Evolutionary conservation across 2,113 vertebrate species (phyloP).

Genomic region (Poeciliopsis retropinna): DNA sequence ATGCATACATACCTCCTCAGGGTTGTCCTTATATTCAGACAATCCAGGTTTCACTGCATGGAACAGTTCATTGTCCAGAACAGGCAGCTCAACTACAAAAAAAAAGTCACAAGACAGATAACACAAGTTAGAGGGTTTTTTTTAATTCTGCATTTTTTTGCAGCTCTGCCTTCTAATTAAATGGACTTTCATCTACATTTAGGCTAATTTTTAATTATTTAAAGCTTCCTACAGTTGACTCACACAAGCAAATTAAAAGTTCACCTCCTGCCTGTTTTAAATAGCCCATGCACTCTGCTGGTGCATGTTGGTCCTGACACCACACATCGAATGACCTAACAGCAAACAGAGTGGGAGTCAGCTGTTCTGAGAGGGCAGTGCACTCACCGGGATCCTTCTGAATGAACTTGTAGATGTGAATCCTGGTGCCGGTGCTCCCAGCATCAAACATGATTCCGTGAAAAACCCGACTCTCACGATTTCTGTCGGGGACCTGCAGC

Average conservation of each 20-base stretch:
- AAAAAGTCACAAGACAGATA: conserved; percentile 22
- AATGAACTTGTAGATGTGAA: conserved; percentile 97
- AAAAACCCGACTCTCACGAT: conserved; percentile 77
- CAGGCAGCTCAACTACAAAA: conserved; percentile 83
- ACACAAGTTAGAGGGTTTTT: background rate
- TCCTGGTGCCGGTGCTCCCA: conserved; percentile 95
- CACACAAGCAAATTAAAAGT: conserved; percentile 64
- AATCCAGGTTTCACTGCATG: conserved; percentile 96
- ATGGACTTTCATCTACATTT: conserved; percentile 37
- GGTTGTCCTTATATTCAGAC: conserved; percentile 91
- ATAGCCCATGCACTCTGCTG: conserved; percentile 32
- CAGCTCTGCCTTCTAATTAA: background rate
- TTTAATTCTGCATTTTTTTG: conserved; percentile 12
- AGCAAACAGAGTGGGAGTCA: conserved; percentile 56
- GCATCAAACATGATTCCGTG: conserved; percentile 98
- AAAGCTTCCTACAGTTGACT: conserved; percentile 52
- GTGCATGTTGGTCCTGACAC: conserved; percentile 44
- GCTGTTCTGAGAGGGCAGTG: conserved; percentile 19
- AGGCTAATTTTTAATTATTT: conserved; percentile 30
- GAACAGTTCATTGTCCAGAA: conserved; percentile 94
- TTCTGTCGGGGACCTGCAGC: conserved; percentile 47
- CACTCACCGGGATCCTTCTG: conserved; percentile 88
- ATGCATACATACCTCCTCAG: conserved; percentile 84
- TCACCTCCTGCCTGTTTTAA: conserved; percentile 55
- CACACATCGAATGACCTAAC: conserved; percentile 66